Base-by-base conservation (phyloP, 2,888 invertebrate genomes). In the Meiosimyza platycephala region DNA sequence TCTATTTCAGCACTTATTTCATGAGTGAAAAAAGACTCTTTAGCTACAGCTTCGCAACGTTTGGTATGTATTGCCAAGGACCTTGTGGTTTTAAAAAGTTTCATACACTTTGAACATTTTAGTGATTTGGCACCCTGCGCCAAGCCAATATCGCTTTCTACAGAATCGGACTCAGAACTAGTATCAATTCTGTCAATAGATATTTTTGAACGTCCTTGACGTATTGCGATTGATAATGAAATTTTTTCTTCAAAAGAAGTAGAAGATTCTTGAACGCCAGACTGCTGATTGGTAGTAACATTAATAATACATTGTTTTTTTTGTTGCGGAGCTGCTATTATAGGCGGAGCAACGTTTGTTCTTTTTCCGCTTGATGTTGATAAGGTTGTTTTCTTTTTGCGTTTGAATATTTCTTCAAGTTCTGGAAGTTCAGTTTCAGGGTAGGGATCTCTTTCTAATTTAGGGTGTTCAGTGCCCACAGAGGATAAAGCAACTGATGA, bases 341-440 rank as follows among this genome's bases (percentile, higher is more conserved):
- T n/a, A 48, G 47, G 54, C 1, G 69, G 48, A 16, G 54, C 52
- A 15, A 40, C 12, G 48, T 40, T 28, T 16, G 63, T 12, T 55
- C 71, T 60, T 33, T 74, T 74, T 6, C 12, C 63, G 13, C 51
- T 22, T 7, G 71, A 7, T 22, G 67, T 50, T 55, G 62, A 9
- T n/a, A 59, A 18, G 12, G 18, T 47, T 18, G 50, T 54, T 60
- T 69, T 74, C 55, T 74, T 74, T 16, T 74, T 74, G n/a, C 72
- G 72, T 55, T 66, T 72, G 62, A 74, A 74, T 33, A 74, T 74
- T 48, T 74, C 74, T 60, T 74, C 70, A 47, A 74, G 64, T 69
- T 74, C 72, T 5, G 74, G 70, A 33, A 70, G 63, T 62, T 74
- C 74, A 6, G 66, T 70, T 62, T 74, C 74, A n/a, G 74, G 74